Evolutionary conservation across 2,888 invertebrate species (phyloP), one percentile per base, ranked within the genome.

Genomic region (Ischnura elegans): DNA sequence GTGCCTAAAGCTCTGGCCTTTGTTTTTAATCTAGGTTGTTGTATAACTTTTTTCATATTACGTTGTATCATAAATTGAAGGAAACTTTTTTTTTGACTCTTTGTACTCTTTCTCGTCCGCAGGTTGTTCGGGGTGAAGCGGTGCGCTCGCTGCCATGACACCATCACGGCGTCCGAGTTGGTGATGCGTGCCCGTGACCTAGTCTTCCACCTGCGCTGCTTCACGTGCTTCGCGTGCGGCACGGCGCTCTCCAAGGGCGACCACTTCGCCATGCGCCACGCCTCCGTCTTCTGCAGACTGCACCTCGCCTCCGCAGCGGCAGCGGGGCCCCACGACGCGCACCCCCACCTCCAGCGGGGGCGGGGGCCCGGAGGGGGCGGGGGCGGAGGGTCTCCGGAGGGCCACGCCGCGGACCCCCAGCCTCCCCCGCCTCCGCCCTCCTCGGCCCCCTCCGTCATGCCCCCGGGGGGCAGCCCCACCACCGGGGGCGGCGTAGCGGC

Each of bases 121-220:
- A 99, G 99, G 96, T 97, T 99, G 96, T 99, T 99, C 96, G 98
- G 98, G 87, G 97, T 98, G 96, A 98, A 98, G 96, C 97, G 98
- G 93, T 99, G 99, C 96, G 98, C 98, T 93, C 97, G 99, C 94
- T 99, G 99, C 96, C 98, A 98, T 95, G 98, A 98, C 61, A 98
- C 98, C 93, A 99, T 99, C 95, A 97, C 98, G 55, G 97, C 99
- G 66, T 98, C 98, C 93, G 99, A 99, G 96, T 96, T 99, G 96
- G 99, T 99, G 96, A 99, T 99, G 99, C 97, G 99, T 93, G 99
- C 99, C 19, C 97, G 98, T 93, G 99, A 99, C 95, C 97, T 98
- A 95, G 98, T 99, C 95, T 99, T 98, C 97, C 99, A 99, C 96
- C 98, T 99, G 94, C 98, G 98, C 95, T 99, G 99, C 96, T 99